Percentiles rank a stretch among this genome's conserved stretches.
These are phyloP conservation scores for Homarus gammarus DNA, from an alignment of 2,888 invertebrate species.

Conservation along the genomic window DNA sequence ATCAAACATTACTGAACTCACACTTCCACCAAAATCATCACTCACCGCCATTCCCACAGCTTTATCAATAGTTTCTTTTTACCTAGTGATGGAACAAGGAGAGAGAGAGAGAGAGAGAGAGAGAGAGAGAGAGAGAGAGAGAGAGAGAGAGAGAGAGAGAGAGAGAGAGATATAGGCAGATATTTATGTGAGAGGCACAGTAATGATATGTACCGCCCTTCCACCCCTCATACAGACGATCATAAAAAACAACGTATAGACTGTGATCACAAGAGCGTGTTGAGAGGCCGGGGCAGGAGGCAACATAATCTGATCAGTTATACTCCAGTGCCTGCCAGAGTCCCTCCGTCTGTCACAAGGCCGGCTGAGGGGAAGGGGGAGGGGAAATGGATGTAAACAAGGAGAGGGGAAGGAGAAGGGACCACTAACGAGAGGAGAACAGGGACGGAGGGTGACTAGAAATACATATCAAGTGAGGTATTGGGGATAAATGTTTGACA, in stretches of 20 bases:
- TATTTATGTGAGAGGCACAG: no score
- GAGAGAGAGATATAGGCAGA: no score
- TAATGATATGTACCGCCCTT: background rate
- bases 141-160: no score
- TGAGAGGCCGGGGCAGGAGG: background rate
- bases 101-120: background rate
- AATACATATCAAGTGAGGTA: background rate
- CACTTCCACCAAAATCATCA: background rate
- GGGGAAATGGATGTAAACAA: conserved; percentile 9
- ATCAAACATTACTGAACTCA: background rate
- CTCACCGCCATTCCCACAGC: background rate
- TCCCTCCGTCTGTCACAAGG: background rate
- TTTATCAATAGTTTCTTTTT: background rate
- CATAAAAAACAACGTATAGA: background rate
- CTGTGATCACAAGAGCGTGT: conserved; percentile 1
- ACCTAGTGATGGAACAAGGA: background rate
- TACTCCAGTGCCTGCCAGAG: background rate
- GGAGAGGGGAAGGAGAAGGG: conserved; percentile 20
- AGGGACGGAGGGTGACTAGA: background rate
- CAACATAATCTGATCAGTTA: background rate
- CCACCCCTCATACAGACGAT: background rate
- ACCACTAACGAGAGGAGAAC: conserved; percentile 10
- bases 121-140: no score
- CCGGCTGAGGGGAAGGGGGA: background rate
- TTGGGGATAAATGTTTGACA: background rate